Percentiles rank a stretch among this genome's conserved stretches.
Evolutionary conservation across 2,888 invertebrate genomes (phyloP).

Genomic region (Polietes domitor): DNA sequence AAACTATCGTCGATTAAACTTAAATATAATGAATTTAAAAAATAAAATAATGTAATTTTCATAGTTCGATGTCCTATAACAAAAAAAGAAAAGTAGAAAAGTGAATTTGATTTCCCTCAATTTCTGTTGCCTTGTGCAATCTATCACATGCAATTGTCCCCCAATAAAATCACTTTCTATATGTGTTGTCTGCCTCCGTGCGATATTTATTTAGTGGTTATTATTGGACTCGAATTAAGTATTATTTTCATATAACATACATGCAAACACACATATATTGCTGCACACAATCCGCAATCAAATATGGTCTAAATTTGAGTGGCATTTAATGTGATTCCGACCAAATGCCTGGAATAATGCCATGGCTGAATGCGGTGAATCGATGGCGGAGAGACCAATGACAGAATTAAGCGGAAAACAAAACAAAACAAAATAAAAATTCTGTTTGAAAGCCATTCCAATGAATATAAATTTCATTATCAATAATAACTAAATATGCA

Average conservation of each 20-base stretch:
- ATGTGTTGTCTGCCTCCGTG: not conserved
- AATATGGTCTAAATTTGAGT: not conserved
- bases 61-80: not conserved
- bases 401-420: not conserved
- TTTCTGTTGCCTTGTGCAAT: no score
- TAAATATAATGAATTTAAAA: no score
- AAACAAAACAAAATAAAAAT: not conserved
- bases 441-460: not conserved
- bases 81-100: no score
- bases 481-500: not conserved
- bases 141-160: slow-evolving; percentile 11
- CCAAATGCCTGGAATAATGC: not conserved
- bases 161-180: not conserved
- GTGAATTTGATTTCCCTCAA: no score
- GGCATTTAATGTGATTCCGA: not conserved
- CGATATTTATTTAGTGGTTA: slow-evolving; percentile 41
- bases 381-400: not conserved
- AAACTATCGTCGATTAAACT: no score
- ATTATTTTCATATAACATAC: slow-evolving; percentile 10
- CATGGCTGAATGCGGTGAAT: not conserved
- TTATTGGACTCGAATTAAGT: slow-evolving; percentile 43
- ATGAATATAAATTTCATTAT: not conserved
- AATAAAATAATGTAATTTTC: no score
- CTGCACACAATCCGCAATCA: not conserved
- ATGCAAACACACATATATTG: not conserved